Conservation (phyloP, 1,140 invertebrate species). For the Halictus rubicundus region DNA sequence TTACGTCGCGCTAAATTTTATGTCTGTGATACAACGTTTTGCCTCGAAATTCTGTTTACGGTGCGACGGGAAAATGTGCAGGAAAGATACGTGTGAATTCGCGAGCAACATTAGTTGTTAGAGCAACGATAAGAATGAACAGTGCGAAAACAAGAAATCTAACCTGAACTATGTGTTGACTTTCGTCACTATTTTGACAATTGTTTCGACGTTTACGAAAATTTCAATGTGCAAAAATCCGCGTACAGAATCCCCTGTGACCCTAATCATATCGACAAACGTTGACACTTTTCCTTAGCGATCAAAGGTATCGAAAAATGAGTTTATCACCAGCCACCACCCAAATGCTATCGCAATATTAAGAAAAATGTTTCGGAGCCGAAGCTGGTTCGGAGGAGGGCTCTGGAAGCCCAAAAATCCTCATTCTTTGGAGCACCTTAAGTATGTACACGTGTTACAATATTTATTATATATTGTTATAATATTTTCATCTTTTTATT, state of each 20-base stretch:
- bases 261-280: neutral
- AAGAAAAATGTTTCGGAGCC: conserved; percentile 88
- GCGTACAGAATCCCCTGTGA: neutral
- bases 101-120: neutral
- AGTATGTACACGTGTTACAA: conserved; percentile 82
- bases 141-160: neutral
- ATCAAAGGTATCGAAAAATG: conserved; percentile 15
- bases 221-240: neutral
- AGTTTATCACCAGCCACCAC: conserved; percentile 22
- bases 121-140: neutral
- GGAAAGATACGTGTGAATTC: neutral
- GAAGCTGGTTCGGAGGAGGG: conserved; percentile 92
- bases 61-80: neutral
- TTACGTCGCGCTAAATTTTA: conserved; percentile 43
- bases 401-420: conserved; percentile 96
- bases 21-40: neutral
- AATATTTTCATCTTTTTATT: conserved; percentile 16
- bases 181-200: conserved; percentile 15
- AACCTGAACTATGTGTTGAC: conserved; percentile 40
- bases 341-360: conserved; percentile 2
- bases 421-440: conserved; percentile 97
- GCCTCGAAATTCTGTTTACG: neutral
- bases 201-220: neutral
- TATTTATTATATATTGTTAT: neutral
- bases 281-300: neutral